phyloP scores from a whole-genome alignment of 1,140 invertebrate genomes.

The Vanessa atalanta region DNA sequence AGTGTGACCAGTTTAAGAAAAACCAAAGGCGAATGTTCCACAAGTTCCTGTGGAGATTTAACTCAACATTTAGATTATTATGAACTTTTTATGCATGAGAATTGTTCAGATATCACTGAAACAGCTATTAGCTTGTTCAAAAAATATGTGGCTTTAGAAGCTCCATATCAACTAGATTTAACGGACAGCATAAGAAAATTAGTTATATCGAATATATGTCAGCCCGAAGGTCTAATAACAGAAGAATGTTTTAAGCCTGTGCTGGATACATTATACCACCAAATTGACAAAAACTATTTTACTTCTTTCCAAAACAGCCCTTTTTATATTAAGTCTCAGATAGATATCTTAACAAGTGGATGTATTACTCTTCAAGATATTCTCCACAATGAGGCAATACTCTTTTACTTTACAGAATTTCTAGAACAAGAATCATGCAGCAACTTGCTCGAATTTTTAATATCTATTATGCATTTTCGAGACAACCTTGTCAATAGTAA shows the following conservation, averaged over 20 bases:
- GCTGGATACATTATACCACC: constrained; percentile 84
- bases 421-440: constrained; percentile 93
- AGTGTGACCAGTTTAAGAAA: constrained; percentile 49
- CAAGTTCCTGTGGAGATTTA: constrained; percentile 61
- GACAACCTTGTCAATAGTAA: constrained; percentile 86
- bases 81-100: constrained; percentile 41
- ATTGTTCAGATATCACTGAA: constrained; percentile 51
- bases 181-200: constrained; percentile 72
- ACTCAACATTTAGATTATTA: constrained; percentile 37
- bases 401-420: constrained; percentile 97
- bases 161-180: constrained; percentile 72
- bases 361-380: constrained; percentile 91
- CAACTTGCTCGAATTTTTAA: constrained; percentile 93
- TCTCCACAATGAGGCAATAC: constrained; percentile 92
- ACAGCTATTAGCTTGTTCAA: constrained; percentile 76
- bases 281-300: constrained; percentile 84
- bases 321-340: constrained; percentile 94
- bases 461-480: constrained; percentile 93
- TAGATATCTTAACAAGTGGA: constrained; percentile 91
- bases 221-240: constrained; percentile 72
- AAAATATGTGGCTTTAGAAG: constrained; percentile 78
- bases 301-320: constrained; percentile 88
- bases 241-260: constrained; percentile 79
- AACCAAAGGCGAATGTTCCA: constrained; percentile 48
- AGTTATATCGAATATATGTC: constrained; percentile 77